Percentiles rank a stretch among this genome's conserved stretches.
phyloP scores from a whole-genome alignment of 53 echinoderm and acorn worm genomes.

The Apostichopus leukothele region DNA sequence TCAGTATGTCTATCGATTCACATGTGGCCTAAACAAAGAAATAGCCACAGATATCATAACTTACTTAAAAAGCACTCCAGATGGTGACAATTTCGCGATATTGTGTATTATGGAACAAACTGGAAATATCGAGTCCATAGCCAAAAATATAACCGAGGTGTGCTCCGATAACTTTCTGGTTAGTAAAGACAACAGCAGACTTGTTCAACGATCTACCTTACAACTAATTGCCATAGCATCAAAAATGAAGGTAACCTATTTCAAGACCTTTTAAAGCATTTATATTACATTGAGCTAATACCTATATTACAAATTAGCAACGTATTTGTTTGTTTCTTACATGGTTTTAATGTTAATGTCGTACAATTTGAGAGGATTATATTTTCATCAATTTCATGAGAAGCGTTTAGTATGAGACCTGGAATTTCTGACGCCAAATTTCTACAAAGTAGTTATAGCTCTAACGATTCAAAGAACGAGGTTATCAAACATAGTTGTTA shows the following conservation, averaged over 20 bases:
- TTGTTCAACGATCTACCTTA: not conserved
- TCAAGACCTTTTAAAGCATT: too few species aligned
- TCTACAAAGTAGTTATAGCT: too few species aligned
- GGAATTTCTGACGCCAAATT: too few species aligned
- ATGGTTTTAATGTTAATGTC: too few species aligned
- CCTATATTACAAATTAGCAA: too few species aligned
- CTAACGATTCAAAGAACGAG: too few species aligned
- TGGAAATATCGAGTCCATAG: slow-evolving; percentile 6
- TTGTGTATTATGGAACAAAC: slow-evolving; percentile 17
- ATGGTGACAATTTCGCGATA: slow-evolving; percentile 8
- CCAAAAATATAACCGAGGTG: not conserved
- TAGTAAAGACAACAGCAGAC: slow-evolving; percentile 6
- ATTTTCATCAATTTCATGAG: too few species aligned
- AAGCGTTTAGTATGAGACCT: too few species aligned
- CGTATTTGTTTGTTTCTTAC: too few species aligned
- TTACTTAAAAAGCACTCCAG: not conserved
- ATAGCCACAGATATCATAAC: not conserved
- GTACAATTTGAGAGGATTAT: too few species aligned
- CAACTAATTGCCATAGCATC: slow-evolving; percentile 26
- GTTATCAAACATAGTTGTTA: too few species aligned
- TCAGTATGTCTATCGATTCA: slow-evolving; percentile 17
- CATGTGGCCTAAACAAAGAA: not conserved
- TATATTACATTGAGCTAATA: too few species aligned
- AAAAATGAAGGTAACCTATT: not conserved
- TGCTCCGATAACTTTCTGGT: not conserved